Conservation (phyloP, 1,140 invertebrate species). For the Eumeta japonica region DNA sequence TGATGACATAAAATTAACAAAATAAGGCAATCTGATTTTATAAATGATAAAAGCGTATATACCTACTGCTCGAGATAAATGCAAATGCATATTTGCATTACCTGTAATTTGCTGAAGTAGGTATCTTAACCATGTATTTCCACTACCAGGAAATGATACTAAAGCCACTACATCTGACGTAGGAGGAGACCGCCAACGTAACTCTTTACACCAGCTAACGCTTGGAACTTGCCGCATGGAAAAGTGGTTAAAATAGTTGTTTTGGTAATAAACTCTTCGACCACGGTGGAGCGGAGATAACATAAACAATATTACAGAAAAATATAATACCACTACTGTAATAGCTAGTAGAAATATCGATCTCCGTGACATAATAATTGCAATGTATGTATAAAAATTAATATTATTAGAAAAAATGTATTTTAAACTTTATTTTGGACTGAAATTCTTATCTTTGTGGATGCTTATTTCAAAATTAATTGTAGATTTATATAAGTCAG, state of each 20-base stretch:
- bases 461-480: too few species aligned
- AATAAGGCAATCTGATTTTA: too few species aligned
- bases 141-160: constrained; percentile 76
- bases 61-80: too few species aligned
- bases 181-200: constrained; percentile 26
- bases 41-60: too few species aligned
- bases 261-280: constrained; percentile 24
- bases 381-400: not conserved
- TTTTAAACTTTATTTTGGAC: too few species aligned
- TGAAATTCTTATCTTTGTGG: too few species aligned
- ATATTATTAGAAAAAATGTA: not conserved
- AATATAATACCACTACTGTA: constrained; percentile 35
- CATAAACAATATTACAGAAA: constrained; percentile 45
- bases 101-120: constrained; percentile 75
- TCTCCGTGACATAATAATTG: constrained; percentile 31
- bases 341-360: constrained; percentile 32
- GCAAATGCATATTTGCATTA: constrained; percentile 20
- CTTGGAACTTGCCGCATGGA: constrained; percentile 22
- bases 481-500: too few species aligned
- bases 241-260: constrained; percentile 27
- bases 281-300: constrained; percentile 31
- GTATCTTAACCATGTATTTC: constrained; percentile 79
- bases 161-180: constrained; percentile 56
- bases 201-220: constrained; percentile 38
- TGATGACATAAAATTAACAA: too few species aligned